These are phyloP conservation scores for Papilio protenor DNA, from an alignment of 2,888 invertebrate genomes.

Conservation along the genomic window DNA sequence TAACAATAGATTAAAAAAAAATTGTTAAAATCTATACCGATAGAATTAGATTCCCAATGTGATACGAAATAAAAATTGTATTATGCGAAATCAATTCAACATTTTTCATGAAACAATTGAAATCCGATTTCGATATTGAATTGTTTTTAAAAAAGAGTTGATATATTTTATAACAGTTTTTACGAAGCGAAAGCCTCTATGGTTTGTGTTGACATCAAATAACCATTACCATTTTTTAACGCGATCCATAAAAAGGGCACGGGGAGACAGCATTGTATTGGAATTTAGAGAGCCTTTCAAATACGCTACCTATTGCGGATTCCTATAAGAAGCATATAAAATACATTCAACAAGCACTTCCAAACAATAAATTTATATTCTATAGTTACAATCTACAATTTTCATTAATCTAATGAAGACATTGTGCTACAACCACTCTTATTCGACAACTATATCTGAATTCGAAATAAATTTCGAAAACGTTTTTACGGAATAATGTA, in stretches of 20 bases:
- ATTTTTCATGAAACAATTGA: not conserved
- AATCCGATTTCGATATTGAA: not conserved
- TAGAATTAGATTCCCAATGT: not conserved
- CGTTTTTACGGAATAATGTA: not conserved
- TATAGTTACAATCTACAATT: not conserved
- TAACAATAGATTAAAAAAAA: no score
- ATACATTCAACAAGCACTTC: not conserved
- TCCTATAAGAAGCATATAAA: not conserved
- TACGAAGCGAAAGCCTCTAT: slow-evolving; percentile 1
- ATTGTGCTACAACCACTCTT: not conserved
- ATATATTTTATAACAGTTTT: not conserved
- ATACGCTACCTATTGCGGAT: not conserved
- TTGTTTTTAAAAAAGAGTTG: not conserved
- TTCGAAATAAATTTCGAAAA: not conserved
- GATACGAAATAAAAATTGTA: not conserved
- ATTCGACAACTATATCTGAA: not conserved
- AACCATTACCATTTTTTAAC: slow-evolving; percentile 34
- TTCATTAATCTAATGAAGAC: not conserved
- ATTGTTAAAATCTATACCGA: not conserved
- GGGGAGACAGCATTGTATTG: slow-evolving; percentile 18
- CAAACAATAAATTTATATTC: not conserved
- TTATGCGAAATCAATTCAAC: not conserved
- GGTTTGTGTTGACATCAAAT: slow-evolving; percentile 20
- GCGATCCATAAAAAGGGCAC: slow-evolving; percentile 17
- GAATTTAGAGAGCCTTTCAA: slow-evolving; percentile 24